Conservation (phyloP, 2,888 invertebrate genomes). For the Sympetrum striolatum region DNA sequence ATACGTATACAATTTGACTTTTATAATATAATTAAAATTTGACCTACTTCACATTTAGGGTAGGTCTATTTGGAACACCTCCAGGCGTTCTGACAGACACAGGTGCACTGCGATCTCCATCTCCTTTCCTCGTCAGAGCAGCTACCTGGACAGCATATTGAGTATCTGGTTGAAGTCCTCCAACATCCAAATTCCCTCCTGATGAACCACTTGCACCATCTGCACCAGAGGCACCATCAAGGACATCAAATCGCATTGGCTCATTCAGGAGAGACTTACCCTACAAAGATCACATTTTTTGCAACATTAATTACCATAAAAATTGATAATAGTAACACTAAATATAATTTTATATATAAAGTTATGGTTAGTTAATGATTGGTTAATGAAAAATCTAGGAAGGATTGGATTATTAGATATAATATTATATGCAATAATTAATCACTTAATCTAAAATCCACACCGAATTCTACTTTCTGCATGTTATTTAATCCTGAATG, state of each 20-base stretch:
- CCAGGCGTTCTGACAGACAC: slow-evolving; percentile 90
- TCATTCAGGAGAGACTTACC: slow-evolving; percentile 83
- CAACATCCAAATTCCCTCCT: slow-evolving; percentile 78
- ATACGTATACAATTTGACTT: no score
- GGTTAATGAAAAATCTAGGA: no score
- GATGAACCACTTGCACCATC: background rate
- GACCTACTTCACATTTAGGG: slow-evolving; percentile 78
- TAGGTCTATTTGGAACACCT: slow-evolving; percentile 87
- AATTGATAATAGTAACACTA: no score
- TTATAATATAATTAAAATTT: background rate
- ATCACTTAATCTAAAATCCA: no score
- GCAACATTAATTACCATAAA: no score
- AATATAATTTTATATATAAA: no score
- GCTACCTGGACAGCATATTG: slow-evolving; percentile 89
- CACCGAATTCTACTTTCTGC: no score
- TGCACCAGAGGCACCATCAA: slow-evolving; percentile 70
- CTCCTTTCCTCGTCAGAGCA: slow-evolving; percentile 94
- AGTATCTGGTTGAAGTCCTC: slow-evolving; percentile 93
- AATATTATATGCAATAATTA: no score
- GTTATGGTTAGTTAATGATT: background rate
- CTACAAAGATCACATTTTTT: slow-evolving; percentile 57
- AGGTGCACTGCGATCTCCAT: slow-evolving; percentile 90
- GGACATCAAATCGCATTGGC: slow-evolving; percentile 85
- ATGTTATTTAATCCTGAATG: no score
- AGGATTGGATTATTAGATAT: no score